Evolutionary conservation across 2,888 invertebrate species (phyloP).

Genomic region (Drosophila mercatorum): DNA sequence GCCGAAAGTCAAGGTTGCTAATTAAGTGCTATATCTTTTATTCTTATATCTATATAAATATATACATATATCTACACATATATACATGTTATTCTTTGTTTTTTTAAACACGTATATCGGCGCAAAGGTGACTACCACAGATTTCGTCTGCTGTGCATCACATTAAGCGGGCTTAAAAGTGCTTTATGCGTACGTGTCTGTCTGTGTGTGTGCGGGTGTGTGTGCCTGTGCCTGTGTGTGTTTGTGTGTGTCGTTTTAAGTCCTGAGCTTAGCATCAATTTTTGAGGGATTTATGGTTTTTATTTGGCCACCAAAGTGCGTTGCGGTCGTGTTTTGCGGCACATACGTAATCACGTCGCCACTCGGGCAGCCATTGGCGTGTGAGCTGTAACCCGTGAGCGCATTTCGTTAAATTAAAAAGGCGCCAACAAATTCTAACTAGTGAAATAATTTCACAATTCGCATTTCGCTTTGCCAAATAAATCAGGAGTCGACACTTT

Average conservation of each 20-base stretch:
- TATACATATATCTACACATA: neutral
- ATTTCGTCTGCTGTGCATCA: conserved; percentile 54
- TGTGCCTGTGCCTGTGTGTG: conserved; percentile 20
- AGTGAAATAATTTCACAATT: neutral
- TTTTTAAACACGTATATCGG: conserved; percentile 36
- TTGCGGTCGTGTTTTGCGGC: conserved; percentile 46
- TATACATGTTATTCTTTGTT: neutral
- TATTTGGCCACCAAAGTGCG: conserved; percentile 43
- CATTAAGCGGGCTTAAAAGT: conserved; percentile 56
- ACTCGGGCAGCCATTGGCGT: conserved; percentile 3
- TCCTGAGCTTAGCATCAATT: conserved; percentile 70
- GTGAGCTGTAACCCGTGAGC: conserved; percentile 15
- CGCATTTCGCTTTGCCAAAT: conserved; percentile 34
- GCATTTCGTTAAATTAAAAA: conserved; percentile 44
- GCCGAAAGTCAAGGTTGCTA: conserved; percentile 75
- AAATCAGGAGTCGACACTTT: conserved; percentile 55
- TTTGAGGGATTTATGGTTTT: conserved; percentile 70
- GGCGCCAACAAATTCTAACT: conserved; percentile 8
- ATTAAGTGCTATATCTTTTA: conserved; percentile 64
- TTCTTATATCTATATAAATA: conserved; percentile 15
- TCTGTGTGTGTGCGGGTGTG: conserved; percentile 14
- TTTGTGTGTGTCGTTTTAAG: conserved; percentile 62
- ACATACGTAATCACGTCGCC: conserved; percentile 32
- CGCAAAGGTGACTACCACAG: conserved; percentile 36
- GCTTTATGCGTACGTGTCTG: conserved; percentile 52